Evolutionary conservation across 2,888 invertebrate species (phyloP), one percentile per base, ranked within the genome.

Genomic region (Drymonia ruficornis): DNA sequence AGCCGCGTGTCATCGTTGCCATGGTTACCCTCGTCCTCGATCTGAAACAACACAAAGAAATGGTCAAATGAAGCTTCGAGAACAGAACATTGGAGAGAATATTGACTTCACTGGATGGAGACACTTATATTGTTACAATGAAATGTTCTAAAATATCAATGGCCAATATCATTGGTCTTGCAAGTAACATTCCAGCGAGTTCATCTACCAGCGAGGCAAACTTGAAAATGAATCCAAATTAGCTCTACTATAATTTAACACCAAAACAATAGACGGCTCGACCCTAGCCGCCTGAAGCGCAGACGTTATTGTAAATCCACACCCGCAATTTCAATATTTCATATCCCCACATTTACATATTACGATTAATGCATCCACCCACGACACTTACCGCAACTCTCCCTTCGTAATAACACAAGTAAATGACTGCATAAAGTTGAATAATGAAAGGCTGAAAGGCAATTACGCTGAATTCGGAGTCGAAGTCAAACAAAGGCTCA

Each of bases 21-120:
- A 86, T 98, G 98, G 90, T 98, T 98, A 64, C 98, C 98, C 85
- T 99, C 99, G 84, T 99, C 99, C 92, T 99, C 99, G 94, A 99
- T 98, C 97, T 98, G 94, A 49, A 94, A 93, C 94, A 89, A 87
- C 49, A 60, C 19, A 67, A 61, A 67, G 44, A 2, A 44, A 44
- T 18, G 0, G 12, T 44, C 36, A 49, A 29, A 31, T 38, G 1
- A 38, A 8, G 29, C 36, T 36, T 36, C n/a, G n/a, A 36, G 13
- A 36, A 36, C 0, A 15, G 6, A 15, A n/a, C n/a, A n/a, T n/a
- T n/a, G n/a, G n/a, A n/a, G n/a, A n/a, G n/a, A n/a, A n/a, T n/a
- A n/a, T n/a, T n/a, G 23, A 23, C 1, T 7, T 7, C 0, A 1
- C 23, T 23, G 0, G 3, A 2, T 23, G 23, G 23, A 23, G 23